These are phyloP conservation scores for Ibidorhyncha struthersii DNA, from an alignment of 2,113 vertebrate species.

Conservation along the genomic window DNA sequence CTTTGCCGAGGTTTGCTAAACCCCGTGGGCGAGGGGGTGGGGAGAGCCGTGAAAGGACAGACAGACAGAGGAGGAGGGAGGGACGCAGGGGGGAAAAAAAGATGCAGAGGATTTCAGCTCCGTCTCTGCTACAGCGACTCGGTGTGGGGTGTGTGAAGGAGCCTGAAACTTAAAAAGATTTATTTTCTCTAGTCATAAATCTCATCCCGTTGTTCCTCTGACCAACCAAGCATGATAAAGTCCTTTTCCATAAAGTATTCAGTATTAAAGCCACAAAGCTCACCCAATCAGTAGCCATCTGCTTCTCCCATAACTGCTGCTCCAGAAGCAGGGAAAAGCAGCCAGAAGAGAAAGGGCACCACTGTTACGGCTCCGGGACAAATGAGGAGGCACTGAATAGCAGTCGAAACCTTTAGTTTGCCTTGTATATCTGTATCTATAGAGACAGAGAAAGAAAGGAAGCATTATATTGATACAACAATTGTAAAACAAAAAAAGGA, in stretches of 20 bases:
- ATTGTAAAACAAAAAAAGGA: conserved; percentile 80
- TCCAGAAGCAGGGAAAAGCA: conserved; percentile 73
- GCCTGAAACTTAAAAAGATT: conserved; percentile 78
- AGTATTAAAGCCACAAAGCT: conserved; percentile 85
- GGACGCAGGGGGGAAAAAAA: background rate
- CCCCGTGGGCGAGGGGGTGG: background rate
- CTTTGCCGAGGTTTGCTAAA: conserved; percentile 4
- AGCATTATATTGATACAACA: conserved; percentile 83
- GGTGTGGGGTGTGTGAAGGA: conserved; percentile 64
- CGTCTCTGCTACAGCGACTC: conserved; percentile 17
- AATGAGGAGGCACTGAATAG: conserved; percentile 81
- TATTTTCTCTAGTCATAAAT: conserved; percentile 82
- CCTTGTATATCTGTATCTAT: conserved; percentile 84
- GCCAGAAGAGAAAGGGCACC: conserved; percentile 78
- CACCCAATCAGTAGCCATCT: conserved; percentile 90
- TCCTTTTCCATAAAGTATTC: conserved; percentile 88
- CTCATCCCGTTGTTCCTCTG: conserved; percentile 80
- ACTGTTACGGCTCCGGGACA: conserved; percentile 79
- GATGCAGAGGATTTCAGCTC: conserved; percentile 24
- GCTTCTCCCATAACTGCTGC: conserved; percentile 83
- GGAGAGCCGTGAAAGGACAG: background rate
- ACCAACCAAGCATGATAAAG: conserved; percentile 85
- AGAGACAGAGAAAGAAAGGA: conserved; percentile 83
- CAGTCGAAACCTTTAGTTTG: conserved; percentile 67
- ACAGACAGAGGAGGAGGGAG: background rate